phyloP scores from a whole-genome alignment of 2,888 invertebrate species.

The Ormyrus thymus region DNA sequence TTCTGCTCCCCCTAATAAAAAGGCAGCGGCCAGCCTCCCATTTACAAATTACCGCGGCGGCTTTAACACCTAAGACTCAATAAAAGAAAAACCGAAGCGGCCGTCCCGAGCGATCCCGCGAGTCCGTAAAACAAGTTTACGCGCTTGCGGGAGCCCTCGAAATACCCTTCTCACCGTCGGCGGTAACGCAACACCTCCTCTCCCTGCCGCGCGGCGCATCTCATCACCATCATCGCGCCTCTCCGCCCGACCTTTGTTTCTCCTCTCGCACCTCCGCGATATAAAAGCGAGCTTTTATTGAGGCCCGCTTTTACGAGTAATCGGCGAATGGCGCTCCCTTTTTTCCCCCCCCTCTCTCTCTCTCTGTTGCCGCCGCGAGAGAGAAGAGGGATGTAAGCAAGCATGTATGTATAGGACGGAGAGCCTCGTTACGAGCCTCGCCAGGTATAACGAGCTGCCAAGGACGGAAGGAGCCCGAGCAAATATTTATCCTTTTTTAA shows the following conservation, averaged over 20 bases:
- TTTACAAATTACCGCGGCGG: too few relatives aligned
- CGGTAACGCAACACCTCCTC: constrained; percentile 24
- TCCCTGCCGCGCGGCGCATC: too few relatives aligned
- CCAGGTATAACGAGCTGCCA: constrained; percentile 44
- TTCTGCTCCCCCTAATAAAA: too few relatives aligned
- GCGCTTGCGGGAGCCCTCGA: background rate
- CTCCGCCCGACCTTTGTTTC: constrained; percentile 22
- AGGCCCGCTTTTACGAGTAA: constrained; percentile 1
- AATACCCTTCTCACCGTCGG: background rate
- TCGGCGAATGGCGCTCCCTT: background rate
- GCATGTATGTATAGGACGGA: background rate
- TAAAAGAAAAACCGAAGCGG: background rate
- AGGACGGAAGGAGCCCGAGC: constrained; percentile 23
- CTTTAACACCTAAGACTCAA: too few relatives aligned
- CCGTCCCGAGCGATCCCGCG: background rate
- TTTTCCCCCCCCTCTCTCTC: too few relatives aligned
- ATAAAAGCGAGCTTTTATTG: constrained; percentile 23
- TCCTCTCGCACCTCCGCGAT: background rate
- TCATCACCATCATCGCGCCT: constrained; percentile 26
- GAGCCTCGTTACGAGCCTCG: background rate
- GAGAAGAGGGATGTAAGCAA: background rate
- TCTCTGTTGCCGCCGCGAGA: too few relatives aligned
- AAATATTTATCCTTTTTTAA: constrained; percentile 53
- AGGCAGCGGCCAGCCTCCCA: too few relatives aligned
- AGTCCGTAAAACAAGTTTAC: background rate